phyloP scores from a whole-genome alignment of 2,113 vertebrate genomes.

The Hoplias malabaricus region DNA sequence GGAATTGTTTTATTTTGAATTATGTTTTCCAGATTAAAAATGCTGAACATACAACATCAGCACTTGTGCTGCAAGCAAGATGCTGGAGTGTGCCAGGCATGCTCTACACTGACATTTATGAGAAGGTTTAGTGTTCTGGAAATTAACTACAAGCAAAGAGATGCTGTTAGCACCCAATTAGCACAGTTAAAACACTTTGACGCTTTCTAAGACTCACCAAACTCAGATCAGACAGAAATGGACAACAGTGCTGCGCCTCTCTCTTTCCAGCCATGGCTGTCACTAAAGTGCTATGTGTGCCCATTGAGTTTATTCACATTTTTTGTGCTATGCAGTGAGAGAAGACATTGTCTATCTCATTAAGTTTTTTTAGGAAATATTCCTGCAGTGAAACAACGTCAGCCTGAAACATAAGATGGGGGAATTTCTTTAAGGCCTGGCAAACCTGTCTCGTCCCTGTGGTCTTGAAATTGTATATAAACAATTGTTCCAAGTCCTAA shows the following conservation, averaged over 20 bases:
- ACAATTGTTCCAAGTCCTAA: too few relatives aligned
- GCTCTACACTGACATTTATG: slow-evolving; percentile 63
- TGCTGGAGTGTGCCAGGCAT: slow-evolving; percentile 47
- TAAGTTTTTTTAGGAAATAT: slow-evolving; percentile 39
- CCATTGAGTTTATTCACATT: background rate
- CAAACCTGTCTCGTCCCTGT: slow-evolving; percentile 56
- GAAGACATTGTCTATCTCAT: background rate
- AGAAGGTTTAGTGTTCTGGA: slow-evolving; percentile 63
- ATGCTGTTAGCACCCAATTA: slow-evolving; percentile 70
- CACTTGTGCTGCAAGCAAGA: slow-evolving; percentile 34
- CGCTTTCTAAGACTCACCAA: slow-evolving; percentile 36
- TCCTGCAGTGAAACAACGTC: slow-evolving; percentile 45
- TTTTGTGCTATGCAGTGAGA: background rate
- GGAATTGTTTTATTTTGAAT: slow-evolving; percentile 4
- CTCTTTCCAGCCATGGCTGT: slow-evolving; percentile 10
- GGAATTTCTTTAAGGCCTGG: slow-evolving; percentile 30
- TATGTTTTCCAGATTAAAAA: slow-evolving; percentile 6
- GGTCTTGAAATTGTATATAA: slow-evolving; percentile 65
- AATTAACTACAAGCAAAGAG: slow-evolving; percentile 61
- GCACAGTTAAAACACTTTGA: slow-evolving; percentile 53
- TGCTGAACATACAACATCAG: background rate
- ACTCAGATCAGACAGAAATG: background rate
- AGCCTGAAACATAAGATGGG: slow-evolving; percentile 46
- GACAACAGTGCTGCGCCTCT: slow-evolving; percentile 14
- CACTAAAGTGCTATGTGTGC: background rate